Conservation (phyloP, 2,797 vertebrate species). For the Acanthopagrus latus region DNA sequence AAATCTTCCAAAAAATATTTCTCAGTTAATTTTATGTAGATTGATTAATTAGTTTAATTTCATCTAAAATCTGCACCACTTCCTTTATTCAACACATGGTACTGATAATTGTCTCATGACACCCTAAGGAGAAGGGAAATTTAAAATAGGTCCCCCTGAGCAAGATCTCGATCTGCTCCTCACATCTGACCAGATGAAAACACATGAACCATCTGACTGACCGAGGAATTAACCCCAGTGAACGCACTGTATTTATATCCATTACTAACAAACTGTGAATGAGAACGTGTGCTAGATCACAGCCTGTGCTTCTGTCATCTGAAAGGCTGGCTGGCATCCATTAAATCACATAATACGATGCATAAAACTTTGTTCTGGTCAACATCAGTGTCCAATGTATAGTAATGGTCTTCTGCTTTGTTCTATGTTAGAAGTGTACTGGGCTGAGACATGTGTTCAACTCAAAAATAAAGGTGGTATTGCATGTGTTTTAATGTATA, state of each 20-base stretch:
- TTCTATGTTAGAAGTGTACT: background rate
- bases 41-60: background rate
- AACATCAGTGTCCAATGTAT: background rate
- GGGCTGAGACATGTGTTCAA: background rate
- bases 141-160: background rate
- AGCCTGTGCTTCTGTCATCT: background rate
- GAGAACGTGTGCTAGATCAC: background rate
- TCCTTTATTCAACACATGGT: background rate
- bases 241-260: background rate
- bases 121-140: background rate
- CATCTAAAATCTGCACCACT: background rate
- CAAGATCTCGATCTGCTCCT: background rate
- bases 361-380: background rate
- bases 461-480: background rate
- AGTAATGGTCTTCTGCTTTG: background rate
- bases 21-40: background rate
- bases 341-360: background rate
- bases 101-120: background rate
- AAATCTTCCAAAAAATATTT: background rate
- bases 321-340: background rate
- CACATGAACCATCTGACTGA: background rate
- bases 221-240: background rate
- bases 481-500: background rate
- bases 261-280: background rate
- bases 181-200: constrained; percentile 9